Conservation (phyloP, 2,888 invertebrate genomes). For the Scaptomyza reducta region DNA sequence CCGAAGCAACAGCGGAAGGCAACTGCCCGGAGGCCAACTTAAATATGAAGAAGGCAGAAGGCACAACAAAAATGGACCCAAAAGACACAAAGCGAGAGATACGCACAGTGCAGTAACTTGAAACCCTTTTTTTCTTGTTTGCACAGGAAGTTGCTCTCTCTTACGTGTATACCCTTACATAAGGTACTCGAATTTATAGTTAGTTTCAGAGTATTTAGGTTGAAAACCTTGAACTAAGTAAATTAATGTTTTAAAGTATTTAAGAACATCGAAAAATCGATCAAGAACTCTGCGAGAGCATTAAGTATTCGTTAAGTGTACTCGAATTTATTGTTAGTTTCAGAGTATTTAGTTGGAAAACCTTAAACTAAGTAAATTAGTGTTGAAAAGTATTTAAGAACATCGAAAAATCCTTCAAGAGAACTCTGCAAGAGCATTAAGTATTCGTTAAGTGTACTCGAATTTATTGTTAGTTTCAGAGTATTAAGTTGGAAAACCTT, state of each 20-base stretch:
- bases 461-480: background rate
- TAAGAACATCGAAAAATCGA: too few relatives aligned
- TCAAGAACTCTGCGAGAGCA: background rate
- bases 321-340: background rate
- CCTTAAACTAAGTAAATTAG: too few relatives aligned
- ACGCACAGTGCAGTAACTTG: conserved; percentile 44
- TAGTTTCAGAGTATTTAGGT: too few relatives aligned
- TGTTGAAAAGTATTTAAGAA: too few relatives aligned
- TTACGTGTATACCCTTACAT: conserved; percentile 11
- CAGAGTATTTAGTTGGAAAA: too few relatives aligned
- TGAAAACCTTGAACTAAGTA: too few relatives aligned
- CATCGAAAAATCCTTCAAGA: background rate
- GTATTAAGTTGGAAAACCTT: too few relatives aligned
- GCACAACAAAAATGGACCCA: background rate
- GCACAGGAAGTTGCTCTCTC: conserved; percentile 24
- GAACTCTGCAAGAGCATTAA: conserved; percentile 1
- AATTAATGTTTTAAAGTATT: too few relatives aligned
- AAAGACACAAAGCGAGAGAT: conserved; percentile 20
- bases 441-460: background rate
- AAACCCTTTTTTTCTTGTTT: conserved; percentile 50
- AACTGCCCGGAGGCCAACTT: conserved; percentile 48
- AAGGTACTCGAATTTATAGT: background rate
- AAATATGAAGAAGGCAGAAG: conserved; percentile 43
- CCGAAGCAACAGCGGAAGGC: conserved; percentile 30
- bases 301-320: background rate